These are phyloP conservation scores for Gasterosteus nipponicus DNA, from an alignment of 2,113 vertebrate species.

Conservation along the genomic window DNA sequence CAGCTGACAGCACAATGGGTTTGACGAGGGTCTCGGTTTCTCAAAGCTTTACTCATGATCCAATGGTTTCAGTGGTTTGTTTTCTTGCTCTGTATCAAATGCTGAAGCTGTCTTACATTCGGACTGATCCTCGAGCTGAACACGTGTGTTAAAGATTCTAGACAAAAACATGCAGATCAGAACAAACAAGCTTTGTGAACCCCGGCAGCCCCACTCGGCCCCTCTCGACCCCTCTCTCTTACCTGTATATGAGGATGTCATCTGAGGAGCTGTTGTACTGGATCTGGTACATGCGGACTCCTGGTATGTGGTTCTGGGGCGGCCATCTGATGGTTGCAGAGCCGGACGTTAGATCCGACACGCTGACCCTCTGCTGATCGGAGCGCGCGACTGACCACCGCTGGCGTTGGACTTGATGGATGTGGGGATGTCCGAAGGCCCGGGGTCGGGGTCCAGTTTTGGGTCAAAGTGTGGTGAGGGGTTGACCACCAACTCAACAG, in stretches of 20 bases:
- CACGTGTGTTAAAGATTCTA: no score
- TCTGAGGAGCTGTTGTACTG: conserved; percentile 88
- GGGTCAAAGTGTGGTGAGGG: conserved; percentile 84
- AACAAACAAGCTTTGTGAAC: not conserved
- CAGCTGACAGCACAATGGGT: not conserved
- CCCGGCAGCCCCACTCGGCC: not conserved
- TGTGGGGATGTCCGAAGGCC: conserved; percentile 85
- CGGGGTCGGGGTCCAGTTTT: conserved; percentile 81
- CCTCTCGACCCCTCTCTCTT: not conserved
- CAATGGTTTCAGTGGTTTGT: not conserved
- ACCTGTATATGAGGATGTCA: conserved; percentile 86
- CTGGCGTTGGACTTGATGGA: conserved; percentile 84
- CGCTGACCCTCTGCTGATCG: conserved; percentile 80
- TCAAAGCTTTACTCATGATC: not conserved
- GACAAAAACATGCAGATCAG: not conserved
- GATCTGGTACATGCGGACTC: conserved; percentile 87
- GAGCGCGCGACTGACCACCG: conserved; percentile 72
- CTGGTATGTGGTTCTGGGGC: conserved; percentile 83
- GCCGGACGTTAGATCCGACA: conserved; percentile 77
- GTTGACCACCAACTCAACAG: conserved; percentile 84
- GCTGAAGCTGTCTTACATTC: not conserved
- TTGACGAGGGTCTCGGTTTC: not conserved
- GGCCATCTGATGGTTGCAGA: conserved; percentile 82
- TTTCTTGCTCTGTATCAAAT: no score
- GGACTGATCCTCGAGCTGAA: not conserved